A percentile compares a stretch with the other conserved stretches of the same genome.
phyloP scores from a whole-genome alignment of 2,888 invertebrate genomes.

The Agrilus mali region DNA sequence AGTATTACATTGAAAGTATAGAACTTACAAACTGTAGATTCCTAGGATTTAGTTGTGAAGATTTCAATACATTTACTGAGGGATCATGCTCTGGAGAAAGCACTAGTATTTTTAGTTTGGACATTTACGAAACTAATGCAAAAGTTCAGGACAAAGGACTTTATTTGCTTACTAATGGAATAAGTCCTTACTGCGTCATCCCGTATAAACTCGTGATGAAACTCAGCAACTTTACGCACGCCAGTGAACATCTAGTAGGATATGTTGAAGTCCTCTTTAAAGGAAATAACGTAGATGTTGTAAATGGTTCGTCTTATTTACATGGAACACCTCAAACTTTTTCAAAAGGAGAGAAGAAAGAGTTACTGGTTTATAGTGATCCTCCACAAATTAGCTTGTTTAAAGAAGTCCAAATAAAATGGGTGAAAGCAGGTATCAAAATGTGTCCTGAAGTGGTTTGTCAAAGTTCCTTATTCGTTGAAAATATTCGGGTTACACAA shows the following conservation, averaged over 20 bases:
- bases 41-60: conserved; percentile 28
- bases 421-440: conserved; percentile 21
- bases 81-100: conserved; percentile 4
- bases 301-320: conserved; percentile 19
- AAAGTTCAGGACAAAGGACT: too few species aligned
- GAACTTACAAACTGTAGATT: conserved; percentile 27
- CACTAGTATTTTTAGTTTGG: too few species aligned
- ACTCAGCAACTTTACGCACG: conserved; percentile 5
- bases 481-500: conserved; percentile 18
- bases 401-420: conserved; percentile 24
- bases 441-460: conserved; percentile 21
- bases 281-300: conserved; percentile 20
- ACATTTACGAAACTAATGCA: too few species aligned
- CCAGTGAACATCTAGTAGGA: conserved; percentile 13
- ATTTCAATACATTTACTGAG: conserved; percentile 23
- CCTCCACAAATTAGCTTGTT: conserved; percentile 21
- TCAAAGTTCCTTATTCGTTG: conserved; percentile 19
- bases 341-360: conserved; percentile 14
- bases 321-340: conserved; percentile 16
- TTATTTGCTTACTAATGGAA: too few species aligned
- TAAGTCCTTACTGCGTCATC: too few species aligned
- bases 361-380: conserved; percentile 23
- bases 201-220: too few species aligned
- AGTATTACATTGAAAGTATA: conserved; percentile 33
- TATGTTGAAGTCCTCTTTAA: conserved; percentile 27